Evolutionary conservation across 2,888 invertebrate genomes (phyloP), one percentile per base, ranked within the genome.

Genomic region (Axea sp.): DNA sequence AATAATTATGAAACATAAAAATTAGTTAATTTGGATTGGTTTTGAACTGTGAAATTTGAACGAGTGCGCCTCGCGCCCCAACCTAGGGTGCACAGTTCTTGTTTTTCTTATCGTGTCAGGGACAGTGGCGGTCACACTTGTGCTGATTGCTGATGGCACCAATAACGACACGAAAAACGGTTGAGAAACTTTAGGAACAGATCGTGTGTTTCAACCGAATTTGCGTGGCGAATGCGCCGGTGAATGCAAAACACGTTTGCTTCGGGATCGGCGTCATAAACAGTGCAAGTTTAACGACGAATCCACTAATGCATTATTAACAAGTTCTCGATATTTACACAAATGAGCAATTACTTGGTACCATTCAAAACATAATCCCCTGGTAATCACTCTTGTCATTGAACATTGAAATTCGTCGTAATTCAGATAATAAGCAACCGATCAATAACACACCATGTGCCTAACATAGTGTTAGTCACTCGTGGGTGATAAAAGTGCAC

Each of bases 241-340:
- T 43, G 57, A 69, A 69, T 60, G 51, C 53, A 26, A 45, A 41
- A 33, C 17, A 28, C 41, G 19, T 37, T 43, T 9, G 24, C 31
- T 14, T 35, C 30, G 45, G 24, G 37, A 37, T 41, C 37, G 37
- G 33, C 33, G 33, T 24, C 28, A 41, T 49, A 47, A 67, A 35
- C n/a, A n/a, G n/a, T n/a, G n/a, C n/a, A n/a, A n/a, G n/a, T n/a
- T n/a, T n/a, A n/a, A n/a, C n/a, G n/a, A 17, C 31, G 28, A 33
- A 53, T 53, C 49, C 33, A 60, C 31, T 62, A 69, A 69, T 69
- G 67, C 62, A 51, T 73, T 73, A 60, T 67, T 69, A 74, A 51
- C 64, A 59, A 69, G 59, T 68, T 57, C 57, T 64, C 64, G 33
- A 64, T 37, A 47, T 26, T 41, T 37, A 49, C 49, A 45, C 55